A percentile compares a stretch with the other conserved stretches of the same genome.
Evolutionary conservation across 2,888 invertebrate species (phyloP).

Genomic region (Drosophila quinaria): DNA sequence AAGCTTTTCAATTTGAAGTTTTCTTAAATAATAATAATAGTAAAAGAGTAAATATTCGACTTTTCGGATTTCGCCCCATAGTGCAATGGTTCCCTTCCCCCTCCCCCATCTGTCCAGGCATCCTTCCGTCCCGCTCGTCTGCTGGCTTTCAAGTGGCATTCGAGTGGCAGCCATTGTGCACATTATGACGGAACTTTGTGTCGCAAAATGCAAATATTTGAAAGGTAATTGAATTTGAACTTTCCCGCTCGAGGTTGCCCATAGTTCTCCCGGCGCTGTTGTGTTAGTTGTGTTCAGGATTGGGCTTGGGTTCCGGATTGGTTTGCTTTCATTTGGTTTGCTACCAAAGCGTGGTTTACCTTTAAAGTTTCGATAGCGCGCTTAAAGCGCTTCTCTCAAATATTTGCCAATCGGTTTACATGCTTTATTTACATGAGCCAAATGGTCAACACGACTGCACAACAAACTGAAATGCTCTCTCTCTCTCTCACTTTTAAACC

Average conservation of each 20-base stretch:
- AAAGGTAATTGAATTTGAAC: conserved; percentile 82
- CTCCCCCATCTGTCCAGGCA: background rate
- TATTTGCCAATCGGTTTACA: conserved; percentile 76
- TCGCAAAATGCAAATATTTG: conserved; percentile 83
- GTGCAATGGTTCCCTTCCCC: background rate
- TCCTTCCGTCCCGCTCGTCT: conserved; percentile 10
- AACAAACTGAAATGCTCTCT: conserved; percentile 37
- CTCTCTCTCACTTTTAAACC: background rate
- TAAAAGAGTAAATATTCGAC: too few species aligned
- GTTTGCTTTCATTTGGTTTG: conserved; percentile 18
- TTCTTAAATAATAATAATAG: too few species aligned
- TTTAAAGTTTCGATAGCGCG: conserved; percentile 62
- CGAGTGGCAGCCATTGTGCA: conserved; percentile 83
- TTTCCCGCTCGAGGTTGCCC: conserved; percentile 70
- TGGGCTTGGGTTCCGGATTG: conserved; percentile 6
- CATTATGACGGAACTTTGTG: conserved; percentile 82
- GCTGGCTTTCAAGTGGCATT: conserved; percentile 77
- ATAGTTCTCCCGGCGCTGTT: conserved; percentile 48
- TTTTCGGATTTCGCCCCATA: too few species aligned
- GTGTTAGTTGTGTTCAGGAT: conserved; percentile 25
- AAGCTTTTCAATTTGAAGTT: too few species aligned
- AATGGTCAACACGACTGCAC: conserved; percentile 72
- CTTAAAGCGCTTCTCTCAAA: conserved; percentile 68
- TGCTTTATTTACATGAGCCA: conserved; percentile 77
- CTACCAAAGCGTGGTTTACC: conserved; percentile 6